A percentile compares a stretch with the other conserved stretches of the same genome.
phyloP scores from a whole-genome alignment of 2,113 vertebrate species.

The Poeciliopsis prolifica region DNA sequence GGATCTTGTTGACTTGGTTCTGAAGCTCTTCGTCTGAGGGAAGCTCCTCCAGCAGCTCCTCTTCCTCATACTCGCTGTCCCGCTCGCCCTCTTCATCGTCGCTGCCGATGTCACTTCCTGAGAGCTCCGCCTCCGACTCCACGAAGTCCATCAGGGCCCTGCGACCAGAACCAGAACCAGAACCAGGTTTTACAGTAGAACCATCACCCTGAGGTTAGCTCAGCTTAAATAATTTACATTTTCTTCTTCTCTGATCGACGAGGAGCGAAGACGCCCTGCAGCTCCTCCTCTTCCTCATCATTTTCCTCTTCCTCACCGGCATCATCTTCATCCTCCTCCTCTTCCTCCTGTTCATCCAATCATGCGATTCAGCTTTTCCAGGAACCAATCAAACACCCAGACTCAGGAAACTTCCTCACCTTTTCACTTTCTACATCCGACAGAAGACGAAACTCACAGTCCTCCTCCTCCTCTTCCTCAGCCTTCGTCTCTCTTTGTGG shows the following conservation, averaged over 20 bases:
- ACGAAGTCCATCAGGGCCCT: slow-evolving; percentile 89
- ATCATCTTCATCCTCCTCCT: slow-evolving; percentile 16
- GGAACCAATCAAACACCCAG: neutral
- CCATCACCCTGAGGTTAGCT: too few species aligned
- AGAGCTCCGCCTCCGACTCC: slow-evolving; percentile 96
- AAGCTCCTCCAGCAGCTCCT: slow-evolving; percentile 89
- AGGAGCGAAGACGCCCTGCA: slow-evolving; percentile 79
- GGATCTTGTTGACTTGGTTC: slow-evolving; percentile 93
- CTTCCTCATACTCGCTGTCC: slow-evolving; percentile 93
- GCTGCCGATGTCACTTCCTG: slow-evolving; percentile 90
- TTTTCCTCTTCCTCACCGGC: slow-evolving; percentile 43
- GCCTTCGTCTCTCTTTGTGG: slow-evolving; percentile 36
- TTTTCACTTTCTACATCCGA: slow-evolving; percentile 86
- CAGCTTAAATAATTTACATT: slow-evolving; percentile 75
- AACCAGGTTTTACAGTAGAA: neutral
- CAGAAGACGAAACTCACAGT: slow-evolving; percentile 88
- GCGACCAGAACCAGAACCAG: neutral
- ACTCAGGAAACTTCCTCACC: slow-evolving; percentile 61
- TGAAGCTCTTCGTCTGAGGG: slow-evolving; percentile 90
- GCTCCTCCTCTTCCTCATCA: slow-evolving; percentile 82
- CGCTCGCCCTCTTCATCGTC: slow-evolving; percentile 88
- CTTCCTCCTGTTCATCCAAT: slow-evolving; percentile 62
- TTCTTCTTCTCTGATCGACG: slow-evolving; percentile 78
- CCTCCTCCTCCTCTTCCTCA: slow-evolving; percentile 81
- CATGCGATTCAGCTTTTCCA: neutral